Base-by-base conservation (phyloP, 2,113 vertebrate genomes). In the Bettongia penicillata region DNA sequence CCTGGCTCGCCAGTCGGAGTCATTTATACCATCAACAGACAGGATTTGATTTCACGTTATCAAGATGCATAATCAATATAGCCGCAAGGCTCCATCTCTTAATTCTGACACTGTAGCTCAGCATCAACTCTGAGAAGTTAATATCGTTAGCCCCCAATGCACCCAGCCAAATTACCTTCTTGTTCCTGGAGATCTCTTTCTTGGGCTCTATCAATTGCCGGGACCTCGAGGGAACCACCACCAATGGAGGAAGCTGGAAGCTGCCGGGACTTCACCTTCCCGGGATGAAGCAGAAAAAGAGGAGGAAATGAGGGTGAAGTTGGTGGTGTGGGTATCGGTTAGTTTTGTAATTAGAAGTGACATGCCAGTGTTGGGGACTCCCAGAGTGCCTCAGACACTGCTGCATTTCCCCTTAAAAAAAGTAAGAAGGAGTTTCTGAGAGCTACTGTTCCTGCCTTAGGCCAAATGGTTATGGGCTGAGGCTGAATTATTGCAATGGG, bases 1-100 rank as follows among this genome's bases (percentile, higher is more conserved):
- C 0, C 26, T 53, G 48, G 6, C 25, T 84, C 57, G 14, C 68
- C 0, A 51, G 68, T 92, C 92, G 22, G 43, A 51, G 90, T 24
- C 93, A 90, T 14, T 84, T 16, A n/a, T 0, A 12, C 57, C 28
- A 9, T 0, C 52, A 3, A 48, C 8, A 43, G 0, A 5, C 94
- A 49, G 25, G 95, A 93, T 96, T 93, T 90, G 68, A 93, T 94
- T 97, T 95, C 3, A 6, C 43, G 9, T 89, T 89, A n/a, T 57
- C 94, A 96, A 90, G 53, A 77, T 7, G 94, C 47, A 3, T 95
- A 94, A 95, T 93, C 14, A 94, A 92, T 55, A 90, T 48, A n/a
- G 4, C 22, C 89, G 0, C 0, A 12, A 91, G 2, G n/a, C 68
- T 95, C 2, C 7, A 8, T 91, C 57, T 90, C 95, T 89, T n/a